Conservation (phyloP, 2,113 vertebrate genomes). For the Centrocercus urophasianus region DNA sequence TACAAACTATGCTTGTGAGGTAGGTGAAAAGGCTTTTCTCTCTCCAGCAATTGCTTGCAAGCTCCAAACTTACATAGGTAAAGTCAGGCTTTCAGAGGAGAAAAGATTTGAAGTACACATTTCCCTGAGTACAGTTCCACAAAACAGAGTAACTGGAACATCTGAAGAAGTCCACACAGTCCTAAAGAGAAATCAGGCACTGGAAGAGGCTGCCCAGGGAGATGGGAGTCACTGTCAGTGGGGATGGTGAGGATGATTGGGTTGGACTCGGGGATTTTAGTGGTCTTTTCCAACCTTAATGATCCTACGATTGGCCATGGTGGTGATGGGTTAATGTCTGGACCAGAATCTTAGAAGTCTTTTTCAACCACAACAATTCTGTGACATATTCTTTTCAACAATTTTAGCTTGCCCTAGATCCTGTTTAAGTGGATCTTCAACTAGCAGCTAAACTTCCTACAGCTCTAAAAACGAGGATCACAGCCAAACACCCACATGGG, state of each 20-base stretch:
- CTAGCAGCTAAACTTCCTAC: neutral
- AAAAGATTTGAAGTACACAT: rapidly evolving
- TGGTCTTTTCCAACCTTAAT: too few species aligned
- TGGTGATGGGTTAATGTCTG: too few species aligned
- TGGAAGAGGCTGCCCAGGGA: too few species aligned
- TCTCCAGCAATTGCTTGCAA: neutral
- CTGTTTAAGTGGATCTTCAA: neutral
- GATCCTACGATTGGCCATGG: too few species aligned
- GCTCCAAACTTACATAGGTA: neutral
- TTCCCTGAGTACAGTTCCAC: neutral
- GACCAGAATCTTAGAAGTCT: too few species aligned
- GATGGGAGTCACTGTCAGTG: too few species aligned
- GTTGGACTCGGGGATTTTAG: too few species aligned
- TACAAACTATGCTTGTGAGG: neutral
- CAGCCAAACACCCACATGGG: neutral
- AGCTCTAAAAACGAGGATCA: neutral
- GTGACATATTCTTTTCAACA: neutral
- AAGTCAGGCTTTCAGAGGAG: neutral
- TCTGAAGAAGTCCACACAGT: neutral
- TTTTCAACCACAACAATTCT: too few species aligned
- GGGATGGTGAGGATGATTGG: too few species aligned
- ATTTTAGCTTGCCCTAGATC: neutral
- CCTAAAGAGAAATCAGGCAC: too few species aligned
- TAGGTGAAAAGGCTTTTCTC: neutral
- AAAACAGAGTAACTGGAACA: rapidly evolving